Conservation (phyloP, 2,797 vertebrate genomes). For the Poliocrania exsul region DNA sequence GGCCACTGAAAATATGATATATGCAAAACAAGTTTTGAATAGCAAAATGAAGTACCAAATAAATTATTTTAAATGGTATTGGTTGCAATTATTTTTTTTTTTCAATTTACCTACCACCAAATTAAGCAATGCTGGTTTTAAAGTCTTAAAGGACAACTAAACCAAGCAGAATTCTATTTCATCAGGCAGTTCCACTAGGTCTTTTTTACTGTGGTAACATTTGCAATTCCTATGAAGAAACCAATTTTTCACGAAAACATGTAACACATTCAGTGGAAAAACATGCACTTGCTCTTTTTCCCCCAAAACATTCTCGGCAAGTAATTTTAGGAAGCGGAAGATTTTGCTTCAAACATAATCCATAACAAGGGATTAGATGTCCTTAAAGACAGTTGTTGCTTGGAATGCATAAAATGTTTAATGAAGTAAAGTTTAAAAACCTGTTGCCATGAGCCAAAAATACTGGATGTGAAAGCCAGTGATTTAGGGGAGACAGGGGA, state of each 20-base stretch:
- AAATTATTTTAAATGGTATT: slow-evolving; percentile 68
- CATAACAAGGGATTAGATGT: slow-evolving; percentile 87
- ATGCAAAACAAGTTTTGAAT: slow-evolving; percentile 64
- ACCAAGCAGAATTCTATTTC: slow-evolving; percentile 57
- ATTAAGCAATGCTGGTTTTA: slow-evolving; percentile 72
- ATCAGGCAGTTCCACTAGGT: slow-evolving; percentile 26
- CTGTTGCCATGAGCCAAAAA: slow-evolving; percentile 98
- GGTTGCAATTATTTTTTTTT: slow-evolving; percentile 59
- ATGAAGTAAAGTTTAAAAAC: slow-evolving; percentile 96
- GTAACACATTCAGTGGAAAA: slow-evolving; percentile 63
- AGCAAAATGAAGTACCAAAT: slow-evolving; percentile 53
- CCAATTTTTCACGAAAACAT: slow-evolving; percentile 57
- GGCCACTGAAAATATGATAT: slow-evolving; percentile 67
- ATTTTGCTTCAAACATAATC: slow-evolving; percentile 74
- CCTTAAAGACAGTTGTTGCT: slow-evolving; percentile 86
- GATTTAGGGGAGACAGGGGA: slow-evolving; percentile 96
- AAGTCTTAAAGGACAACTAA: slow-evolving; percentile 80
- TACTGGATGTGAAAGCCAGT: slow-evolving; percentile 97
- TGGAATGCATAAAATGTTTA: slow-evolving; percentile 83
- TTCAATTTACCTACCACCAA: slow-evolving; percentile 70
- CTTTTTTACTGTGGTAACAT: slow-evolving; percentile 51
- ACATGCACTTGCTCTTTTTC: slow-evolving; percentile 63
- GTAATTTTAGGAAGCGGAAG: slow-evolving; percentile 63
- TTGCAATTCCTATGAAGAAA: slow-evolving; percentile 48
- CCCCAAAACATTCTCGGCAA: slow-evolving; percentile 57